These are phyloP conservation scores for Drosophila fuyamai DNA, from an alignment of 1,140 invertebrate genomes.

Conservation along the genomic window DNA sequence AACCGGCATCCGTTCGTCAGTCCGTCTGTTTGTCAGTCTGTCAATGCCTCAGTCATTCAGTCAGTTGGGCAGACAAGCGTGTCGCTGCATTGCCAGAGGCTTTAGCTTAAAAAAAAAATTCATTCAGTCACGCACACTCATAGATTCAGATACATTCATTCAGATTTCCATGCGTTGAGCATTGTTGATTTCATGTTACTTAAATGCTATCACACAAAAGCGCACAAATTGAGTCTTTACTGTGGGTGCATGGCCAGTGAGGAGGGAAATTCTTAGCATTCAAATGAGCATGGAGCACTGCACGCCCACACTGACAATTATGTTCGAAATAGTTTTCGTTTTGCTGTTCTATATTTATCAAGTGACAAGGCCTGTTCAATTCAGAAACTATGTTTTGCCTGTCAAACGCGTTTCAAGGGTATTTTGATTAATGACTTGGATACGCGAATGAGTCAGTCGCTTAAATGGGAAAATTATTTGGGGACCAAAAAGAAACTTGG, in stretches of 20 bases:
- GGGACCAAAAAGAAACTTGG: not conserved
- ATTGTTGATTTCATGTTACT: slow-evolving; percentile 59
- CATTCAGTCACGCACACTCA: slow-evolving; percentile 52
- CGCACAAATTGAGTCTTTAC: slow-evolving; percentile 67
- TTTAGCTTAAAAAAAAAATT: slow-evolving; percentile 21
- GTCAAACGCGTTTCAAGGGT: slow-evolving; percentile 71
- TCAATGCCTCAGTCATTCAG: slow-evolving; percentile 36
- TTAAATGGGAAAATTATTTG: slow-evolving; percentile 5
- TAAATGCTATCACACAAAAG: slow-evolving; percentile 37
- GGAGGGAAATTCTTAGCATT: slow-evolving; percentile 56
- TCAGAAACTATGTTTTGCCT: slow-evolving; percentile 52
- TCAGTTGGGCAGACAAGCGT: slow-evolving; percentile 40
- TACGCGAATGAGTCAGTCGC: slow-evolving; percentile 54
- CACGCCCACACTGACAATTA: slow-evolving; percentile 63
- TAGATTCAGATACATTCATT: slow-evolving; percentile 13
- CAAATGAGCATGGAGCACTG: slow-evolving; percentile 63
- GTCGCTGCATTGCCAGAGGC: slow-evolving; percentile 30
- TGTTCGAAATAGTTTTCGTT: slow-evolving; percentile 40
- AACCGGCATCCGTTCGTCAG: slow-evolving; percentile 12
- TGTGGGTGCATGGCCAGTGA: slow-evolving; percentile 34
- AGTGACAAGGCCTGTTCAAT: slow-evolving; percentile 56
- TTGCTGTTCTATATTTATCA: slow-evolving; percentile 69
- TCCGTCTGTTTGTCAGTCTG: slow-evolving; percentile 15
- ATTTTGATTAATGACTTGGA: slow-evolving; percentile 70
- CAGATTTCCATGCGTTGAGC: slow-evolving; percentile 20